phyloP scores from a whole-genome alignment of 2,113 vertebrate species.

The Actinemys pallida region DNA sequence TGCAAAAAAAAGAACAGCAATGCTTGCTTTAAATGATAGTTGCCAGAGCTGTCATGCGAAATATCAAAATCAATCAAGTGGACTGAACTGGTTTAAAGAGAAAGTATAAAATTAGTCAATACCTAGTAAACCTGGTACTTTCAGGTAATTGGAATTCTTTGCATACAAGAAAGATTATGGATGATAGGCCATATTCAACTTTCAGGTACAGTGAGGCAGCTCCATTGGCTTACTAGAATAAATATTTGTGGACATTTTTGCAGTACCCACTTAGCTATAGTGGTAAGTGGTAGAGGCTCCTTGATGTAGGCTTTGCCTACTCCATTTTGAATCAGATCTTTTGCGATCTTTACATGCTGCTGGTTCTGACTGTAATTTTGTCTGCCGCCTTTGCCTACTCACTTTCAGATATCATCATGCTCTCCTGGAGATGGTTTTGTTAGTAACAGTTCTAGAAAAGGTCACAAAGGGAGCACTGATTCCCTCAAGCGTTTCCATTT shows the following conservation, averaged over 20 bases:
- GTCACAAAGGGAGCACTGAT: background rate
- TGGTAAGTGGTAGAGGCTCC: background rate
- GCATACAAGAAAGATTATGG: conserved; percentile 15
- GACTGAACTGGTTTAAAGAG: conserved; percentile 45
- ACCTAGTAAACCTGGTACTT: conserved; percentile 50
- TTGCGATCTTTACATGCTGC: conserved; percentile 9
- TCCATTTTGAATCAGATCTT: conserved; percentile 12
- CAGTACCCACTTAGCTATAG: background rate
- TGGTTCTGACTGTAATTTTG: background rate
- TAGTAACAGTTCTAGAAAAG: background rate
- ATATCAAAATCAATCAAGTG: conserved; percentile 36
- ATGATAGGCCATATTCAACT: conserved; percentile 1
- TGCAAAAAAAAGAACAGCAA: conserved; percentile 27
- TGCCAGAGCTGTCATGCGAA: background rate
- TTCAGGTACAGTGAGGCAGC: background rate
- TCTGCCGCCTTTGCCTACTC: background rate
- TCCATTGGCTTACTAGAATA: conserved; percentile 16
- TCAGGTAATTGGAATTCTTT: conserved; percentile 53
- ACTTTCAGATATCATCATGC: background rate
- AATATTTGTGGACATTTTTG: background rate
- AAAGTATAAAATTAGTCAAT: conserved; percentile 37
- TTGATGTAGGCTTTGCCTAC: background rate
- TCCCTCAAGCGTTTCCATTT: background rate
- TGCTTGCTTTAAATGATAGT: conserved; percentile 12
- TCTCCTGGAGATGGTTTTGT: conserved; percentile 16